These are phyloP conservation scores for Perognathus longimembris DNA, from an alignment of 2,113 vertebrate genomes.

Conservation along the genomic window DNA sequence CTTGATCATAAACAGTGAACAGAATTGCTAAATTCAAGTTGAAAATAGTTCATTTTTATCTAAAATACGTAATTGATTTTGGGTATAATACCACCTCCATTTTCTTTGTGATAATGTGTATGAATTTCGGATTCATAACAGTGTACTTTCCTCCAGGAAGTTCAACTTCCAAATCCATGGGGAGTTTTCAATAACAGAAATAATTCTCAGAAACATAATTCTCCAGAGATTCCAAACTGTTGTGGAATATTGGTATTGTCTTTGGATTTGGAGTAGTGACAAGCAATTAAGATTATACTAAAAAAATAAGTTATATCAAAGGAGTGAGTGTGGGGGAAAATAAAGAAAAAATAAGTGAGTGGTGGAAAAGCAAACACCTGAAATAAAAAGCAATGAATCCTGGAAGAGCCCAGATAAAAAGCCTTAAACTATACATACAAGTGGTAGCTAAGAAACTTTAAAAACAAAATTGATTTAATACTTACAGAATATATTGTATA, in stretches of 20 bases:
- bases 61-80: not conserved
- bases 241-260: not conserved
- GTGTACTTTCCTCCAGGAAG: not conserved
- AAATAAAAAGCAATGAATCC: not conserved
- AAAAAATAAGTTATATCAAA: conserved; percentile 30
- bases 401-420: not conserved
- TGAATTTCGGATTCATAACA: conserved; percentile 18
- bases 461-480: not conserved
- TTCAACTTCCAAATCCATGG: conserved; percentile 4
- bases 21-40: conserved; percentile 3
- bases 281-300: conserved; percentile 55
- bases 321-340: not conserved
- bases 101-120: not conserved
- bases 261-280: conserved; percentile 27
- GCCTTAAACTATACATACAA: not conserved
- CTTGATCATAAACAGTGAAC: not conserved
- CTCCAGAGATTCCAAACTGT: not conserved
- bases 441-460: conserved; percentile 5
- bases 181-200: conserved; percentile 43
- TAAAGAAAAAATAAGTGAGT: not conserved
- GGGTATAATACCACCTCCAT: not conserved
- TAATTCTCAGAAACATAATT: not conserved
- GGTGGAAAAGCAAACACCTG: too few species aligned
- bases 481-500: not conserved
- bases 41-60: not conserved